Evolutionary conservation across 2,888 invertebrate species (phyloP).

Genomic region (Andrena hattorfiana): DNA sequence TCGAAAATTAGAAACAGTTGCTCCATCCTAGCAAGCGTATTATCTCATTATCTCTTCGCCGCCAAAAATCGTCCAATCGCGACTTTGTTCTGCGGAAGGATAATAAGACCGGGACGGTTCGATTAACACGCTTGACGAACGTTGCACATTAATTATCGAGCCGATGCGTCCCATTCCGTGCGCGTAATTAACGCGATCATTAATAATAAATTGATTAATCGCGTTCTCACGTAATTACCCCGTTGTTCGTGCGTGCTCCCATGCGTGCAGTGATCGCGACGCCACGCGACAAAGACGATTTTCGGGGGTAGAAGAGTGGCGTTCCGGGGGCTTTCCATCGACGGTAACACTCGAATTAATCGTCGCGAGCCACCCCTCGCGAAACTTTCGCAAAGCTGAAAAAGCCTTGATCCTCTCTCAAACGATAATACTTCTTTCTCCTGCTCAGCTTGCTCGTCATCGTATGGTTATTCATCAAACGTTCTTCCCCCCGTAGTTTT

Average conservation of each 20-base stretch:
- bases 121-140: constrained; percentile 38
- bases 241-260: background rate
- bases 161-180: constrained; percentile 17
- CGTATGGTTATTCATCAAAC: constrained; percentile 63
- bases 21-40: background rate
- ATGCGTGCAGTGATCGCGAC: background rate
- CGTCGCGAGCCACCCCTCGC: constrained; percentile 20
- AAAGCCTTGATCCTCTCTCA: constrained; percentile 33
- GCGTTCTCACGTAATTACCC: constrained; percentile 17
- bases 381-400: constrained; percentile 21
- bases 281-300: background rate
- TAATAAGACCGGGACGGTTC: constrained; percentile 30
- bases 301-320: background rate
- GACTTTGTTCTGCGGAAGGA: background rate
- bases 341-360: constrained; percentile 53
- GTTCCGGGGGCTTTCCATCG: constrained; percentile 6
- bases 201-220: constrained; percentile 58
- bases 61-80: background rate
- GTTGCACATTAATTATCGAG: constrained; percentile 47
- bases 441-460: constrained; percentile 57
- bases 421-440: constrained; percentile 57
- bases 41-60: background rate
- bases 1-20: background rate
- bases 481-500: constrained; percentile 16
- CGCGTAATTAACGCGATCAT: constrained; percentile 50